These are phyloP conservation scores for Bujurquina vittata DNA, from an alignment of 2,113 vertebrate genomes.

Conservation along the genomic window DNA sequence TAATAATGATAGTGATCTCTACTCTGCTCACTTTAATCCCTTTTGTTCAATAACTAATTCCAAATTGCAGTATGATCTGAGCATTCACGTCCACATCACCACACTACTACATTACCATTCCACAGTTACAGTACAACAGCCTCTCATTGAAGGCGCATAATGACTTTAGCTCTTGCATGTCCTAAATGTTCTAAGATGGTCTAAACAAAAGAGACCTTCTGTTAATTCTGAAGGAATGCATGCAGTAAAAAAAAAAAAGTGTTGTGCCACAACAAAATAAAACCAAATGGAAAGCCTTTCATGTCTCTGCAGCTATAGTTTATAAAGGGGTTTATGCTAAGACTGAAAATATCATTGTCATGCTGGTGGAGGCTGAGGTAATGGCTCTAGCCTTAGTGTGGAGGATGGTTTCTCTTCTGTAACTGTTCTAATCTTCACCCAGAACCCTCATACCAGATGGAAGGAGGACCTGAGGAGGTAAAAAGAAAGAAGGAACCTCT, in stretches of 20 bases:
- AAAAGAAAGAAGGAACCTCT: slow-evolving; percentile 11
- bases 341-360: slow-evolving; percentile 77
- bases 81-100: slow-evolving; percentile 4
- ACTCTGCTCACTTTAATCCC: background rate
- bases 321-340: slow-evolving; percentile 62
- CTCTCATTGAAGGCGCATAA: slow-evolving; percentile 54
- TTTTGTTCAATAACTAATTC: slow-evolving; percentile 12
- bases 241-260: slow-evolving; percentile 57
- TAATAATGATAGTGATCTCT: background rate
- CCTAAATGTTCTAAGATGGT: slow-evolving; percentile 44
- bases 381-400: slow-evolving; percentile 51
- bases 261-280: slow-evolving; percentile 67
- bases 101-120: slow-evolving; percentile 15
- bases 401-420: slow-evolving; percentile 47
- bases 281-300: slow-evolving; percentile 67
- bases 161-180: slow-evolving; percentile 60
- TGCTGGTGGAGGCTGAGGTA: slow-evolving; percentile 70
- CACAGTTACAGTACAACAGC: slow-evolving; percentile 19
- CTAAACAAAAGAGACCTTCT: slow-evolving; percentile 59
- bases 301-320: slow-evolving; percentile 69
- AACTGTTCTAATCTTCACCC: slow-evolving; percentile 31
- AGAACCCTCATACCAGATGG: slow-evolving; percentile 21
- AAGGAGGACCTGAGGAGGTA: slow-evolving; percentile 8
- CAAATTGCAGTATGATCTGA: slow-evolving; percentile 9
- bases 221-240: slow-evolving; percentile 48